Percentiles rank a stretch among this genome's conserved stretches.
Evolutionary conservation across 1,140 invertebrate genomes (phyloP).

Genomic region (Tetramorium simillimum): DNA sequence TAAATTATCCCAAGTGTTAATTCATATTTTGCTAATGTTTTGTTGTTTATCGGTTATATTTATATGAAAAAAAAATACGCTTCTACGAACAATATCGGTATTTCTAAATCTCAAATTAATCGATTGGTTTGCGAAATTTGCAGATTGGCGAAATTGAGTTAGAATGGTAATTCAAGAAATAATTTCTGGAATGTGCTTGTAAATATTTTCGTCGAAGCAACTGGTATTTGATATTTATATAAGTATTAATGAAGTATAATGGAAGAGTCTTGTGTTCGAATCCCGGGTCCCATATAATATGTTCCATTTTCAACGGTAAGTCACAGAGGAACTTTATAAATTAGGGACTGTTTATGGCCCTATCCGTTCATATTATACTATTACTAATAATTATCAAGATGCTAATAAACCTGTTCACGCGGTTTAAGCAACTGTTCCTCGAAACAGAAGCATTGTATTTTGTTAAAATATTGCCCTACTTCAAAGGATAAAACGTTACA

Average conservation of each 20-base stretch:
- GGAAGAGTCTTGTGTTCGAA: too few species aligned
- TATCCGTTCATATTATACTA: too few species aligned
- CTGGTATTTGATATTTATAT: not conserved
- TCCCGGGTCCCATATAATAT: too few species aligned
- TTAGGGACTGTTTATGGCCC: too few species aligned
- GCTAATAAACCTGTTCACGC: conserved; percentile 90
- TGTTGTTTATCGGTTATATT: not conserved
- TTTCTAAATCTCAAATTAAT: not conserved
- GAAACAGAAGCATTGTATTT: conserved; percentile 99
- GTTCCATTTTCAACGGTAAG: too few species aligned
- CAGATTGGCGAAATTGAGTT: not conserved
- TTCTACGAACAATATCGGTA: not conserved
- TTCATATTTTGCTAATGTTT: not conserved
- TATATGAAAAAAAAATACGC: not conserved
- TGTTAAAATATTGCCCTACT: conserved; percentile 99
- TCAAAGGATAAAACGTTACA: conserved; percentile 99
- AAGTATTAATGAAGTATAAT: not conserved
- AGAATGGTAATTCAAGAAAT: not conserved
- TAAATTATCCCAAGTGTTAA: not conserved
- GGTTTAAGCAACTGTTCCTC: conserved; percentile 99
- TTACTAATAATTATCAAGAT: not conserved
- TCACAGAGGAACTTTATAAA: too few species aligned
- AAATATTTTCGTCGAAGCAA: not conserved
- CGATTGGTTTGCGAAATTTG: not conserved
- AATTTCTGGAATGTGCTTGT: not conserved